phyloP scores from a whole-genome alignment of 2,113 vertebrate genomes.

The Megaceryle maxima region DNA sequence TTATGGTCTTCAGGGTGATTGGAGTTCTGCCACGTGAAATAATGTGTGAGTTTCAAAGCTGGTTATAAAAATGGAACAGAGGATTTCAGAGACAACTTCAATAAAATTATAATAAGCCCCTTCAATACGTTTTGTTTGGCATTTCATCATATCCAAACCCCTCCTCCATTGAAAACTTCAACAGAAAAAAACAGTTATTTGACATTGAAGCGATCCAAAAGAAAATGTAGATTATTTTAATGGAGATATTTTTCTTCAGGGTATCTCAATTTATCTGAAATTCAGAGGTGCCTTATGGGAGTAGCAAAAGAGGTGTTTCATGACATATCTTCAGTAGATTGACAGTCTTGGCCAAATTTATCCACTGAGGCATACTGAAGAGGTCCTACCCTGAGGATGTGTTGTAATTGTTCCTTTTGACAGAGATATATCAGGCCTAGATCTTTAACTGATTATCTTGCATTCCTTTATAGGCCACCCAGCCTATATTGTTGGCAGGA shows the following conservation, averaged over 20 bases:
- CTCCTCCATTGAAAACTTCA: not conserved
- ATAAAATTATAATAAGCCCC: not conserved
- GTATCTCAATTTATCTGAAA: not conserved
- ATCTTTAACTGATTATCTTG: not conserved
- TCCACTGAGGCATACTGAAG: not conserved
- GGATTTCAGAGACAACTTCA: not conserved
- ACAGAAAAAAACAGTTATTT: not conserved
- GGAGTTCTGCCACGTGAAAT: not conserved
- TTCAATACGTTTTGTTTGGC: not conserved
- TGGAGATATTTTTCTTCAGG: not conserved
- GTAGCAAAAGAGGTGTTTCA: not conserved
- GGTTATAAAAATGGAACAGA: not conserved
- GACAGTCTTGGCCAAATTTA: not conserved
- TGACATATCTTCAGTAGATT: not conserved
- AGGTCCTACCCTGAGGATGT: not conserved
- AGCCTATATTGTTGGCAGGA: not conserved
- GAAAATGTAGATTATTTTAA: not conserved
- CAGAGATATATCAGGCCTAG: accelerated
- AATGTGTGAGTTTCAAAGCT: not conserved
- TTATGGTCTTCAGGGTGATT: not conserved
- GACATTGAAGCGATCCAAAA: not conserved
- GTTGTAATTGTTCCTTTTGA: not conserved
- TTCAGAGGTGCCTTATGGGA: not conserved
- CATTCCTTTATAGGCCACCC: not conserved
- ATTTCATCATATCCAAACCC: not conserved